Evolutionary conservation across 2,113 vertebrate species (phyloP).

Genomic region (Oncorhynchus clarkii): DNA sequence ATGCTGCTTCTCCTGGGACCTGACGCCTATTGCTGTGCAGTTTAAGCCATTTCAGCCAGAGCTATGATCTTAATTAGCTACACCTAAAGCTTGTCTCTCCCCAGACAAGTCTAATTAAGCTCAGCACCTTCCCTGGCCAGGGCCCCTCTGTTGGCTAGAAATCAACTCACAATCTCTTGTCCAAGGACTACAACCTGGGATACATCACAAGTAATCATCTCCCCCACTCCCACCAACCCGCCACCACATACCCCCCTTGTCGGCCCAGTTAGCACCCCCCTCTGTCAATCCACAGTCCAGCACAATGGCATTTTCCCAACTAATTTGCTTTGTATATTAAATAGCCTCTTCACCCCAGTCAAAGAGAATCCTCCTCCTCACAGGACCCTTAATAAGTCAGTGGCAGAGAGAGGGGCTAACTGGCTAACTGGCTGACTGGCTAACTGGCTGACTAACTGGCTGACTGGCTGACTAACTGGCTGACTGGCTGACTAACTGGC

Average conservation of each 20-base stretch:
- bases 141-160: constrained; percentile 65
- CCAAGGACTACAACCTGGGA: constrained; percentile 77
- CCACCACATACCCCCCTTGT: constrained; percentile 20
- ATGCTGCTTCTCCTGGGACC: constrained; percentile 50
- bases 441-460: accelerated
- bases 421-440: constrained; percentile 30
- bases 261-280: constrained; percentile 13
- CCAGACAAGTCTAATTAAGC: constrained; percentile 77
- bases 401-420: constrained; percentile 41
- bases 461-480: accelerated
- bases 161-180: constrained; percentile 68
- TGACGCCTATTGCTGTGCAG: constrained; percentile 63
- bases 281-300: constrained; percentile 52
- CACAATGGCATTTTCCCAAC: constrained; percentile 62
- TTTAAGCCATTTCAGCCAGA: constrained; percentile 76
- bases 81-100: constrained; percentile 75
- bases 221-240: constrained; percentile 2
- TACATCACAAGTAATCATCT: constrained; percentile 77
- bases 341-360: constrained; percentile 71
- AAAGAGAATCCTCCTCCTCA: constrained; percentile 66
- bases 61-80: constrained; percentile 81
- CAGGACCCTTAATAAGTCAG: constrained; percentile 64
- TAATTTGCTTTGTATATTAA: constrained; percentile 74
- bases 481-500: too few relatives aligned
- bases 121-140: constrained; percentile 67